Base-by-base conservation (phyloP, 2,113 vertebrate species). In the Spea multiplicata region DNA sequence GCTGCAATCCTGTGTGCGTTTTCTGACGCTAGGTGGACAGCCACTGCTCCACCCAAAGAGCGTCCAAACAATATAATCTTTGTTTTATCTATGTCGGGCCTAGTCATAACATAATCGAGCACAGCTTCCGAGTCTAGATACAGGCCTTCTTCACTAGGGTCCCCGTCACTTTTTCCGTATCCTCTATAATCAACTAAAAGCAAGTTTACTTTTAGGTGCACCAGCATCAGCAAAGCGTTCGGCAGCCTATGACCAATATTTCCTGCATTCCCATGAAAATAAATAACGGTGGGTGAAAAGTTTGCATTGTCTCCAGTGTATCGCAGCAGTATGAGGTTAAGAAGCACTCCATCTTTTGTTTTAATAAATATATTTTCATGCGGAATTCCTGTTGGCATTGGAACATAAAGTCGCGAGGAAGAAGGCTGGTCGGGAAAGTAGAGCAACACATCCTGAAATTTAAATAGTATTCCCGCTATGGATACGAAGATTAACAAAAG, bases 341-440 rank as follows among this genome's bases (percentile, higher is more conserved):
- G 94, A 84, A 96, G 94, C 50, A 99, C 92, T 49, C 97, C 96
- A 57, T 99, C 98, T 90, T 97, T 97, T 86, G 98, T 96, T 90
- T 92, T 94, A 86, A 99, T 93, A 86, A 95, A 96, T 82, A 99
- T 92, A 71, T 94, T 98, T 87, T 99, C 97, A 49, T 98, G 95
- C 4, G 96, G 96, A 84, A 99, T 95, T 73, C 98, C 98, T 4
- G 96, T 96, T 45, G 97, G 98, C 93, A 97, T 94, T 46, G 98
- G 97, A 72, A 99, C 96, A 55, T 98, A 99, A 64, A 99, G 94
- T 78, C 98, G 96, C 5, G 98, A 99, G 6, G 97, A 98, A 2
- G 98, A 94, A 14, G 98, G 97, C 87, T 99, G 98, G 61, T 99
- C 97, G 8, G 98, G 98, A 82, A 99, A 99, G 87, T 98, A 99